These are phyloP conservation scores for Heliocidaris erythrogramma DNA, from an alignment of 35 echinoderm and acorn worm species.

Conservation along the genomic window DNA sequence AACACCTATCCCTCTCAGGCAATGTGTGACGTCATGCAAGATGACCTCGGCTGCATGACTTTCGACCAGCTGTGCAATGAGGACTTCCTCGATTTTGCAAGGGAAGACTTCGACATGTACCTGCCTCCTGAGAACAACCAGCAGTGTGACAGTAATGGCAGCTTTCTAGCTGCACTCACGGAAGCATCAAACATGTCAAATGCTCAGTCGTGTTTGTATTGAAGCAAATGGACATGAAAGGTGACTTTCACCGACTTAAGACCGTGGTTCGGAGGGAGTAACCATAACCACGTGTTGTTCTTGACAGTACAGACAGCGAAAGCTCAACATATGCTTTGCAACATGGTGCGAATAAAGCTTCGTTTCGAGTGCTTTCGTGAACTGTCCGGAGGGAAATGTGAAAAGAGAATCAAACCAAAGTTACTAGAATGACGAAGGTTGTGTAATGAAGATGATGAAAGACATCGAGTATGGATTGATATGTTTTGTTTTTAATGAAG, in stretches of 20 bases:
- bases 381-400: background rate
- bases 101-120: constrained; percentile 49
- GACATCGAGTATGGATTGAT: background rate
- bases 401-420: background rate
- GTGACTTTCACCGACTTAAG: background rate
- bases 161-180: constrained; percentile 19
- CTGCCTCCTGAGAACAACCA: constrained; percentile 10
- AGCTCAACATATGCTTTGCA: background rate
- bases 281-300: background rate
- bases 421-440: background rate
- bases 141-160: constrained; percentile 14
- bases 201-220: background rate
- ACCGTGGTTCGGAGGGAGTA: background rate
- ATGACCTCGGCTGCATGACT: background rate
- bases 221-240: background rate
- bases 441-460: background rate
- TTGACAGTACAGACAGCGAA: background rate
- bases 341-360: background rate
- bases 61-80: constrained; percentile 42
- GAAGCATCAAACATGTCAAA: constrained; percentile 22
- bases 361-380: background rate
- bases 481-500: background rate
- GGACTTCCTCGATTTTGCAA: constrained; percentile 7
- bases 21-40: constrained; percentile 45
- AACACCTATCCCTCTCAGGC: constrained; percentile 28